These are phyloP conservation scores for Timema cristinae DNA, from an alignment of 2,888 invertebrate genomes.

Conservation along the genomic window DNA sequence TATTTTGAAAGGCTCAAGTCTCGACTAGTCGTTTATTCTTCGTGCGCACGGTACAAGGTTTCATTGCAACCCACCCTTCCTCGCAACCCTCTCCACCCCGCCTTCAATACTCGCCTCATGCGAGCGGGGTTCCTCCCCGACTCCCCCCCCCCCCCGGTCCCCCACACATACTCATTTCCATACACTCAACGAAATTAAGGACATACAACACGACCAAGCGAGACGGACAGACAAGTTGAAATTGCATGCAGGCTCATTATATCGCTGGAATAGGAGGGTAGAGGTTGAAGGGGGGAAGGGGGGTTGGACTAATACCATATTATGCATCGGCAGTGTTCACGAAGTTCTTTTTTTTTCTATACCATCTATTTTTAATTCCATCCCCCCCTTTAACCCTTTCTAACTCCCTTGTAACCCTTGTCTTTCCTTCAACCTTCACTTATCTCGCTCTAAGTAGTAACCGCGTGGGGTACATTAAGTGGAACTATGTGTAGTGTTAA, in stretches of 20 bases:
- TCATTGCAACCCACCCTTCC: constrained; percentile 6
- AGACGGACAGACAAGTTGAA: constrained; percentile 20
- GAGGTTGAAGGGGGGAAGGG: not conserved
- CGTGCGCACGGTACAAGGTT: no score
- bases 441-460: no score
- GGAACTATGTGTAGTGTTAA: no score
- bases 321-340: constrained; percentile 23
- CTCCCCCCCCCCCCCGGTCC: not conserved
- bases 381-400: constrained; percentile 13
- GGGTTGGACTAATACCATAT: constrained; percentile 20
- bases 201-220: constrained; percentile 12
- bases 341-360: constrained; percentile 8
- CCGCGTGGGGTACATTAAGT: no score
- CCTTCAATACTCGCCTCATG: not conserved
- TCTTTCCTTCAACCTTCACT: no score
- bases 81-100: not conserved
- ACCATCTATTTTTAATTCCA: constrained; percentile 22
- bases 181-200: constrained; percentile 27
- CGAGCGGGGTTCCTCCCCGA: no score
- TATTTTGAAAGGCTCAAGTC: no score
- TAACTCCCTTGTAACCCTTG: no score
- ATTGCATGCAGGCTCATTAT: constrained; percentile 25
- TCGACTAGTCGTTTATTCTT: no score
- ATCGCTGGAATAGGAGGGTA: not conserved
- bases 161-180: constrained; percentile 18